Conservation (phyloP, 2,797 vertebrate species). For the Cossypha polioptera region DNA sequence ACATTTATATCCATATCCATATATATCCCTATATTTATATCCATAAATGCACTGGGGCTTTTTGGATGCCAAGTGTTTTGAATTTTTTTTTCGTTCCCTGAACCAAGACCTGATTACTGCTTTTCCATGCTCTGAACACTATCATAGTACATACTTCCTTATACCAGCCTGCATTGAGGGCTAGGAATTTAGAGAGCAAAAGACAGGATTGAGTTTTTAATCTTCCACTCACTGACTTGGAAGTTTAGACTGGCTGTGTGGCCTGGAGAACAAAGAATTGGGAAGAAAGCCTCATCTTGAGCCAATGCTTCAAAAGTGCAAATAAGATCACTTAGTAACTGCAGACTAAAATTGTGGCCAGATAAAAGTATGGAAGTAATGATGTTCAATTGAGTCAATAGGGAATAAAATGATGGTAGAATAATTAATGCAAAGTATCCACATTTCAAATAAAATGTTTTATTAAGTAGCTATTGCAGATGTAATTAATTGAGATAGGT, state of each 20-base stretch:
- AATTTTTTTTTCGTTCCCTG: neutral
- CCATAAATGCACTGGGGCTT: neutral
- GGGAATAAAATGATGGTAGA: neutral
- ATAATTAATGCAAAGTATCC: neutral
- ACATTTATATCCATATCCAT: neutral
- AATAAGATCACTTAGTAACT: neutral
- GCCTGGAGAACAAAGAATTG: neutral
- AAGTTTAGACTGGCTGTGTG: neutral
- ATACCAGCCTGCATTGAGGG: neutral
- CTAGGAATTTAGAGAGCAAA: neutral
- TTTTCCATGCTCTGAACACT: neutral
- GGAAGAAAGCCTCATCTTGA: neutral
- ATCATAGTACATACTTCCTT: neutral
- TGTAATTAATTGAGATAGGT: neutral
- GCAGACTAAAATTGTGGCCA: neutral
- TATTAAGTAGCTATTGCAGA: neutral
- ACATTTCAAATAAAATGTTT: neutral
- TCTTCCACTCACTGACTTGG: neutral
- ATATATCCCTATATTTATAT: neutral
- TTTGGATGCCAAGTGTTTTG: neutral
- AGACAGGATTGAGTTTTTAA: neutral
- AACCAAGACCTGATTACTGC: neutral
- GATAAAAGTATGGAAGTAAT: neutral
- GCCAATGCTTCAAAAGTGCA: neutral
- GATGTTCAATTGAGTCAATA: neutral